Conservation (phyloP, 2,888 invertebrate genomes). For the Diplolepis rosae region DNA sequence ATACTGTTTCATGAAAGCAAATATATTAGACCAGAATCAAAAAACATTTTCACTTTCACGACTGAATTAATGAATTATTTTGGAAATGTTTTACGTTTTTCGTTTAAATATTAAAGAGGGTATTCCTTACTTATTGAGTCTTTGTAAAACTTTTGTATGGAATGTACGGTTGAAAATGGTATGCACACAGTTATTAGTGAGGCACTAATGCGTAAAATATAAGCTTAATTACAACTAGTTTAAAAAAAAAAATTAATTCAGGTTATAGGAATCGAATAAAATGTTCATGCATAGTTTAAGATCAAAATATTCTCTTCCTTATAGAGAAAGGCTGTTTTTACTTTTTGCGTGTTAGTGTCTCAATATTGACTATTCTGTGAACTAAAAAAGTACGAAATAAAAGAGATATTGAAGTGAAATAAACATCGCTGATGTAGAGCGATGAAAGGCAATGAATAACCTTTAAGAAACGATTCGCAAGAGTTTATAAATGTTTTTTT, state of each 20-base stretch:
- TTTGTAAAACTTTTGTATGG: conserved; percentile 14
- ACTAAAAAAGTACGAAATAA: neutral
- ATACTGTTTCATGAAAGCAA: neutral
- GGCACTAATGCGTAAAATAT: neutral
- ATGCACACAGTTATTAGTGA: neutral
- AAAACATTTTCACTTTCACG: conserved; percentile 3
- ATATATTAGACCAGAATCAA: conserved; percentile 2
- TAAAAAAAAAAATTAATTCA: neutral
- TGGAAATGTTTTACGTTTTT: neutral
- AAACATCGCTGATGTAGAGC: neutral
- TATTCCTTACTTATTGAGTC: neutral
- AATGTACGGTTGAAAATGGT: neutral
- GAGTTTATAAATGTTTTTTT: conserved; percentile 6
- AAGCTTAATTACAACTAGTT: neutral
- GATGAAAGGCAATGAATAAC: neutral
- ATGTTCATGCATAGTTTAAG: no score
- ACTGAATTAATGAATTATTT: conserved; percentile 24
- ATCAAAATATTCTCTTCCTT: no score
- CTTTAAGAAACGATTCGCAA: neutral
- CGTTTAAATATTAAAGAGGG: neutral
- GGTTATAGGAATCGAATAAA: no score
- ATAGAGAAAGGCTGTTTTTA: neutral
- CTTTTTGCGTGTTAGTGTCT: neutral
- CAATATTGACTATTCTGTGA: neutral
- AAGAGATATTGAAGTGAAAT: neutral